Conservation (phyloP, 2,888 invertebrate genomes). For the Metellina segmentata region DNA sequence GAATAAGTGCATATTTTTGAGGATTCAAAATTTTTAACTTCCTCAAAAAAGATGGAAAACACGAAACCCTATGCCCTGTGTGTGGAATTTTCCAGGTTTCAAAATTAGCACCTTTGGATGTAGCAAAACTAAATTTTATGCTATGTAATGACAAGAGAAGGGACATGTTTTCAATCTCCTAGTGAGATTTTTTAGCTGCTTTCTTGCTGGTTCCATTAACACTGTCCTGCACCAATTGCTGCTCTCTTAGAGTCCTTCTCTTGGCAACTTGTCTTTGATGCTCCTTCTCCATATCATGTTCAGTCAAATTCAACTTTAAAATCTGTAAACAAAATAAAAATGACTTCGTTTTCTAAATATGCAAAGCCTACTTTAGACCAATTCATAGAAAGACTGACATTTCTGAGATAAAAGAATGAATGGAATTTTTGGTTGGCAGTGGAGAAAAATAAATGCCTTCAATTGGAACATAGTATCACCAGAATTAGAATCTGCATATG, state of each 20-base stretch:
- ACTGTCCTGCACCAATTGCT: conserved; percentile 69
- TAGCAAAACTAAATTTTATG: background rate
- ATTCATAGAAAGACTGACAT: no score
- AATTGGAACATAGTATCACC: no score
- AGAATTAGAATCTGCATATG: no score
- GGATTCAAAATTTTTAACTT: background rate
- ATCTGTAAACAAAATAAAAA: conserved; percentile 46
- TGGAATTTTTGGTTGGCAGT: no score
- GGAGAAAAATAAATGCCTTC: no score
- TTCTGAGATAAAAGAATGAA: no score
- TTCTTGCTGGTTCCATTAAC: conserved; percentile 65
- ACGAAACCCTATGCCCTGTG: background rate
- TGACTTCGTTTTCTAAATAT: background rate
- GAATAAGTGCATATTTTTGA: background rate
- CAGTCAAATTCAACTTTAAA: conserved; percentile 69
- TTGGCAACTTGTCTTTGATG: conserved; percentile 75
- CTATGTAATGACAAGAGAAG: background rate
- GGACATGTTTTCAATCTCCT: background rate
- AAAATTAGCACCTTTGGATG: background rate
- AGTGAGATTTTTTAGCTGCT: conserved; percentile 21
- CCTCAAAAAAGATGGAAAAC: background rate
- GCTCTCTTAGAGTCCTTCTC: conserved; percentile 69
- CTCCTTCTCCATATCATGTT: conserved; percentile 77
- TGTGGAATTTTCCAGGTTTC: background rate
- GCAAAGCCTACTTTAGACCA: no score